These are phyloP conservation scores for Caprella mutica DNA, from an alignment of 2,888 invertebrate genomes.

Conservation along the genomic window DNA sequence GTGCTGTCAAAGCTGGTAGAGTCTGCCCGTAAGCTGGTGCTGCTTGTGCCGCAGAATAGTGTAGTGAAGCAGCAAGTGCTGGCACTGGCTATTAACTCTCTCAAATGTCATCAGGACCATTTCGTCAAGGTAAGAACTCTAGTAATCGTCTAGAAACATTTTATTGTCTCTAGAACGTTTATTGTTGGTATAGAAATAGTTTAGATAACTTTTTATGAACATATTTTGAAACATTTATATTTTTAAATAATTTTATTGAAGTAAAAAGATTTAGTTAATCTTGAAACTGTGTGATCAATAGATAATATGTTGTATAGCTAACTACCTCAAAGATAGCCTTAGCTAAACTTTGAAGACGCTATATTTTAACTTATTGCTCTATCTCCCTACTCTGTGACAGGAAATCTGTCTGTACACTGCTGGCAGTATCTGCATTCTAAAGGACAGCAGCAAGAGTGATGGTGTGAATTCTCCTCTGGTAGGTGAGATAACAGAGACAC, in stretches of 20 bases:
- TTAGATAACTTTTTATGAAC: no score
- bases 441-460: slow-evolving; percentile 2
- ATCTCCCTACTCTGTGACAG: slow-evolving; percentile 1
- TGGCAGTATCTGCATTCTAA: slow-evolving; percentile 19
- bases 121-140: not conserved
- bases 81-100: not conserved
- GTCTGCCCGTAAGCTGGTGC: not conserved
- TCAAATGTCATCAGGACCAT: slow-evolving; percentile 11
- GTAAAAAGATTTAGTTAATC: no score
- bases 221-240: no score
- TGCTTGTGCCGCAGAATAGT: not conserved
- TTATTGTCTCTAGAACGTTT: not conserved
- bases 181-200: no score
- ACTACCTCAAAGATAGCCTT: no score
- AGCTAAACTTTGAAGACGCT: no score
- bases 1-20: not conserved
- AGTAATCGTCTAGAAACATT: not conserved
- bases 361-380: not conserved
- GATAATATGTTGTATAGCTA: not conserved
- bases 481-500: slow-evolving; percentile 19
- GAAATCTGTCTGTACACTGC: slow-evolving; percentile 25
- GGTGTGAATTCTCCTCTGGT: not conserved
- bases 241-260: no score
- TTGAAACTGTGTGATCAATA: not conserved
- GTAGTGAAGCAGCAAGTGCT: not conserved